These are phyloP conservation scores for Pantherophis guttatus DNA, from an alignment of 2,113 vertebrate genomes.

Conservation along the genomic window DNA sequence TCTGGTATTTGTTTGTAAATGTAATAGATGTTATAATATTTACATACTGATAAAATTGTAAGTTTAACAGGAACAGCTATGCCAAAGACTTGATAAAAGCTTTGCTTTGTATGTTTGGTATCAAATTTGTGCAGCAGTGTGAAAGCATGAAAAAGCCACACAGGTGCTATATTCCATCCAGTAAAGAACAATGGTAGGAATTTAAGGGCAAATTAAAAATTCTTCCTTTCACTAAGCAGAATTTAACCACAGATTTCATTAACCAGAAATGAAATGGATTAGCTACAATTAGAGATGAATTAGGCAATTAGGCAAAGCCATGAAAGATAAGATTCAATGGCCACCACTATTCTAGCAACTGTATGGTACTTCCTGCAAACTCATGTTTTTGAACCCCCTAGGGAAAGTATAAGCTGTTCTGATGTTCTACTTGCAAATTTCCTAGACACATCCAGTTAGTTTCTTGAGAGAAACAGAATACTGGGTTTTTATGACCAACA, in stretches of 20 bases:
- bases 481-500: background rate
- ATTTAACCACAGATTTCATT: background rate
- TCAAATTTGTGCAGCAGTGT: background rate
- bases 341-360: no score
- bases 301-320: background rate
- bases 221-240: background rate
- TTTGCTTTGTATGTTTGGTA: background rate
- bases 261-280: no score
- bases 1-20: background rate
- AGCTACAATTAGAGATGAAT: background rate
- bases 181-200: background rate
- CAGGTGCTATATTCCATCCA: background rate
- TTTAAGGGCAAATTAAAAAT: background rate
- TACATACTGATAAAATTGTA: background rate
- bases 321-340: background rate
- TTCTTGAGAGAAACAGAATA: background rate
- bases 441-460: background rate
- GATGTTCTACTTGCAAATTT: background rate
- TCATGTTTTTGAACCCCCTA: no score
- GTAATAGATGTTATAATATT: background rate
- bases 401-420: no score
- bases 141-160: background rate
- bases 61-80: background rate
- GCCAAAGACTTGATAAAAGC: background rate
- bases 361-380: no score